Evolutionary conservation across 2,888 invertebrate genomes (phyloP).

Genomic region (Protophormia terraenovae): DNA sequence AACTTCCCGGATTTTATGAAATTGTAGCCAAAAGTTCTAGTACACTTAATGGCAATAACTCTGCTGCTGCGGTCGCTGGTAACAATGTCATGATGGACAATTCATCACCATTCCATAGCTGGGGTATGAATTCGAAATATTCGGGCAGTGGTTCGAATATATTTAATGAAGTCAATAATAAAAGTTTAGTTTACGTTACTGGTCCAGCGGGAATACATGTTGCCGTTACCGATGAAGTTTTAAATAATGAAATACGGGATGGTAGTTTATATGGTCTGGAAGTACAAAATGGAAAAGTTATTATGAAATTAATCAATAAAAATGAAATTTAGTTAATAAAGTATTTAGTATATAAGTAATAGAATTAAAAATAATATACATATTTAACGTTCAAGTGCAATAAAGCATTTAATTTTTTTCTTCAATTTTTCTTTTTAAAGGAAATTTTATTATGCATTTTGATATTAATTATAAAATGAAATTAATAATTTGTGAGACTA

Average conservation of each 20-base stretch:
- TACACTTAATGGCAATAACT: constrained; percentile 70
- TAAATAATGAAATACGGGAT: constrained; percentile 89
- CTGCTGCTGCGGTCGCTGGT: constrained; percentile 41
- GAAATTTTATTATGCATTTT: background rate
- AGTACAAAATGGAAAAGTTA: constrained; percentile 81
- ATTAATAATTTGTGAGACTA: background rate
- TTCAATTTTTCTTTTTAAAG: background rate
- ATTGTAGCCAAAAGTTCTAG: constrained; percentile 77
- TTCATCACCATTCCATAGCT: constrained; percentile 72
- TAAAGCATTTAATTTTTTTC: constrained; percentile 4
- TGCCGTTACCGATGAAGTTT: constrained; percentile 91
- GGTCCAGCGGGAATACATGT: constrained; percentile 94
- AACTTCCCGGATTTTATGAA: constrained; percentile 83
- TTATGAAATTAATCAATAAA: constrained; percentile 82
- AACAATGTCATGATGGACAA: constrained; percentile 70
- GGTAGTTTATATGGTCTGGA: constrained; percentile 88
- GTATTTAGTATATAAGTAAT: background rate
- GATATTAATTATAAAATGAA: background rate
- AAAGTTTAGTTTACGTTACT: constrained; percentile 86
- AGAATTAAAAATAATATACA: background rate
- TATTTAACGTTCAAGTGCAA: background rate
- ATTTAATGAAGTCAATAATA: constrained; percentile 82
- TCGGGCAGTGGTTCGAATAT: constrained; percentile 81
- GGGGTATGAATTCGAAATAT: constrained; percentile 80
- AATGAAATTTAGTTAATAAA: constrained; percentile 74